A percentile compares a stretch with the other conserved stretches of the same genome.
These are phyloP conservation scores for Oithona nana DNA, from an alignment of 2,888 invertebrate genomes.

Conservation along the genomic window DNA sequence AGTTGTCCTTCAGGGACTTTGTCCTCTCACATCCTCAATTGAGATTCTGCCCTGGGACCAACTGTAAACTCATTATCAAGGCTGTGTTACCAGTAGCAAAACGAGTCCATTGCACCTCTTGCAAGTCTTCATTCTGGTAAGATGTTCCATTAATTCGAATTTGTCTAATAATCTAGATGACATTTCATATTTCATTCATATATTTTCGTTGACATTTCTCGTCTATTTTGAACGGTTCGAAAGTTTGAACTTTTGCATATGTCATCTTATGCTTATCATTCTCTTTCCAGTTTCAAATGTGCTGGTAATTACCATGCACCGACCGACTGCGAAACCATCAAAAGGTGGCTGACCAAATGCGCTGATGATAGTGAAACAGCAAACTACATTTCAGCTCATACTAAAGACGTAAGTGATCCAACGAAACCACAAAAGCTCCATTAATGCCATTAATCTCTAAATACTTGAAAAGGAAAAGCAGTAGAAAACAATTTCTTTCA, in stretches of 20 bases:
- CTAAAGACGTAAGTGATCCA: constrained; percentile 63
- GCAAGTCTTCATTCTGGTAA: constrained; percentile 76
- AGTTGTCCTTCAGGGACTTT: constrained; percentile 87
- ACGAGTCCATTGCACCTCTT: constrained; percentile 66
- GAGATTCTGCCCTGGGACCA: constrained; percentile 78
- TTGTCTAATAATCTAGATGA: neutral
- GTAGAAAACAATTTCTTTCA: too few relatives aligned
- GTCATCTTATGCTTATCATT: neutral
- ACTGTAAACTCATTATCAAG: constrained; percentile 72
- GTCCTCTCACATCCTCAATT: constrained; percentile 78
- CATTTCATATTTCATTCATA: neutral
- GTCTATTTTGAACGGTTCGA: too few relatives aligned
- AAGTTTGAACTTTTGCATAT: neutral
- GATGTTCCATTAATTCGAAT: constrained; percentile 26
- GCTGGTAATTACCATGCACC: constrained; percentile 96
- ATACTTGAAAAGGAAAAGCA: too few relatives aligned
- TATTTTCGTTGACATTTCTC: too few relatives aligned
- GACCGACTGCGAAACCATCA: constrained; percentile 83
- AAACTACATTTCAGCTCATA: constrained; percentile 97
- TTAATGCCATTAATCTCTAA: too few relatives aligned
- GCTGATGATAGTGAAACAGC: constrained; percentile 99
- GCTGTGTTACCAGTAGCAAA: constrained; percentile 63
- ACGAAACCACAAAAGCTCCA: too few relatives aligned
- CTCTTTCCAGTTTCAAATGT: constrained; percentile 48
- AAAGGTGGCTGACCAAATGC: constrained; percentile 96